These are phyloP conservation scores for Muscicapa adusta DNA, from an alignment of 2,113 vertebrate genomes.

Conservation along the genomic window DNA sequence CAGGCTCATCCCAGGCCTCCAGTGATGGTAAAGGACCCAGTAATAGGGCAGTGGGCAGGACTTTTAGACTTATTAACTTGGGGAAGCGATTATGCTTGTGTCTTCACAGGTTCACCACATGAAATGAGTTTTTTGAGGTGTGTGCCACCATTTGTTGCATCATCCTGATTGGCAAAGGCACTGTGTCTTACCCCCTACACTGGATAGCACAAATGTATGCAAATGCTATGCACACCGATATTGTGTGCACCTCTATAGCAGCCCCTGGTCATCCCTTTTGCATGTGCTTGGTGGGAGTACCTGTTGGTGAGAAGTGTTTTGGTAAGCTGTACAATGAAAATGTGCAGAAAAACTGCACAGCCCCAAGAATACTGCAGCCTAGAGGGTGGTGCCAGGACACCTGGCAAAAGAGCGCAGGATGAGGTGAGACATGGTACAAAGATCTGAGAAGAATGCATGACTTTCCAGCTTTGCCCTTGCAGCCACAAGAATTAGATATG, in stretches of 20 bases:
- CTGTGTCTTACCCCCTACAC: not conserved
- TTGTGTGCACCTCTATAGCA: not conserved
- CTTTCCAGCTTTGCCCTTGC: not conserved
- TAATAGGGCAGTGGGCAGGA: not conserved
- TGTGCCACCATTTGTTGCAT: not conserved
- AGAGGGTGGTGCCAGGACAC: not conserved
- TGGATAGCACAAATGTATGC: not conserved
- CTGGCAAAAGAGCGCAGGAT: not conserved
- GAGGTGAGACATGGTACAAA: not conserved
- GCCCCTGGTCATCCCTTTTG: not conserved
- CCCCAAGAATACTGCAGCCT: not conserved
- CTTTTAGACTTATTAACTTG: not conserved
- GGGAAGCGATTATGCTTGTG: not conserved
- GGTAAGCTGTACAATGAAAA: not conserved
- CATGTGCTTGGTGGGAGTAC: not conserved
- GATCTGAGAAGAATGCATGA: not conserved
- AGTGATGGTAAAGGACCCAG: not conserved
- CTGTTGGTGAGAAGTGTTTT: not conserved
- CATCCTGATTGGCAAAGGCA: not conserved
- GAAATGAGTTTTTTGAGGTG: not conserved
- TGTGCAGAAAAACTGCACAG: not conserved
- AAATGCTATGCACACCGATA: accelerated
- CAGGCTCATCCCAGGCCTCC: not conserved
- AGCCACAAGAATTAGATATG: too few relatives aligned
- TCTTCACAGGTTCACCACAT: not conserved